These are phyloP conservation scores for Prostheceraeus crozeri DNA, from an alignment of 2,888 invertebrate species.

Conservation along the genomic window DNA sequence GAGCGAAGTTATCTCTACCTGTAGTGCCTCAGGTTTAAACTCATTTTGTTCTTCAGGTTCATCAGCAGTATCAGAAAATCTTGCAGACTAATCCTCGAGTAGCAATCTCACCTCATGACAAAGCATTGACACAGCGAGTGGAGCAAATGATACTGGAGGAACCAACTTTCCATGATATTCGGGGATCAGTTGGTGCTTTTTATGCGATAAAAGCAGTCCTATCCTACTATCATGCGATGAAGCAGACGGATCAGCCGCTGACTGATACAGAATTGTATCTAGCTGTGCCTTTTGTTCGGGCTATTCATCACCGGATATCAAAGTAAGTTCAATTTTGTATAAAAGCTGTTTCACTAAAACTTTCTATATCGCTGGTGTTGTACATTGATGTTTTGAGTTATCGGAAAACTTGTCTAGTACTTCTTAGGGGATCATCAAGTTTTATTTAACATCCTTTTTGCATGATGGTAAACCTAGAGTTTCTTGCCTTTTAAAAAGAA, in stretches of 20 bases:
- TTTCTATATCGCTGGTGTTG: no score
- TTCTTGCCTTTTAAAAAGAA: no score
- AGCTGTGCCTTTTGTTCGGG: conserved; percentile 49
- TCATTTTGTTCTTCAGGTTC: conserved; percentile 44
- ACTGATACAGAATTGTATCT: conserved; percentile 51
- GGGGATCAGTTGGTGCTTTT: conserved; percentile 51
- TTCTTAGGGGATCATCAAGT: no score
- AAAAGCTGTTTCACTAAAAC: no score
- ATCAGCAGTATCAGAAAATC: conserved; percentile 50
- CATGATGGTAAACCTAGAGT: no score
- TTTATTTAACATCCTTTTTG: no score
- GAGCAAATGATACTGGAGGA: conserved; percentile 51
- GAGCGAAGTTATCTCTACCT: no score
- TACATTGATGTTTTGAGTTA: no score
- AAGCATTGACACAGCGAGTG: conserved; percentile 53
- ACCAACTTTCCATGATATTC: conserved; percentile 45
- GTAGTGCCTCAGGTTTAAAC: no score
- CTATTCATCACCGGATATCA: conserved; percentile 46
- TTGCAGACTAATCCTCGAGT: conserved; percentile 48
- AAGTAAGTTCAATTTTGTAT: conserved; percentile 42
- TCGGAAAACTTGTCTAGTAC: no score
- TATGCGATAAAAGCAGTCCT: conserved; percentile 55
- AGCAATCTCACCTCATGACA: conserved; percentile 51
- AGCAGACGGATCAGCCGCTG: conserved; percentile 46
- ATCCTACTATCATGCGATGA: conserved; percentile 52